Base-by-base conservation (phyloP, 1,140 invertebrate species). In the Zaprionus taronus region DNA sequence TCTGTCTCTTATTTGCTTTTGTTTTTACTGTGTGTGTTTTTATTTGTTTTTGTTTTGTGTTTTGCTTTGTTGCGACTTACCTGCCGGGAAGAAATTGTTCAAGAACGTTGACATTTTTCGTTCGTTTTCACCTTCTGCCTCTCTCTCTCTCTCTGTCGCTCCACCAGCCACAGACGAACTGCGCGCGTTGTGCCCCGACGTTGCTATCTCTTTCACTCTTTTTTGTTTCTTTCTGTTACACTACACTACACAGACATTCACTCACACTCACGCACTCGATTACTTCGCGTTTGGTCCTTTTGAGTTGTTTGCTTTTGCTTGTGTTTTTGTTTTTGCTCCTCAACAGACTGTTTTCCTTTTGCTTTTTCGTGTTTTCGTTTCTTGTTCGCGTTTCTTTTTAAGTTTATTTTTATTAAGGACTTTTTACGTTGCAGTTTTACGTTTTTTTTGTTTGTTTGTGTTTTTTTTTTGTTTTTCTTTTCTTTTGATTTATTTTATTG, bases 31-130 rank as follows among this genome's bases (percentile, higher is more conserved):
- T 67, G 34, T 77, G 53, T 82, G 53, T 65, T 56, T 56, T 49
- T 34, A 34, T 72, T 62, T 77, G 58, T 55, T 67, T 79, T 68
- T 53, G 28, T 61, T 77, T 80, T 58, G 49, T 69, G 38, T 57
- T 77, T 77, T 66, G 63, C 24, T 62, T 77, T 72, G 36, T 47
- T 28, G n/a, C 47, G 5, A 82, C 91, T 92, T 83, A 92, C 91
- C 91, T 92, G 91, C 91, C 77, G 91, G 91, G 72, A 92, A 92
- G 73, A 92, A 92, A 87, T 92, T 92, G 82, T 92, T 92, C 75
- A 92, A 92, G 81, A 92, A 92, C 81, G 91, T 92, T 91, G 91
- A 92, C 91, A 92, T 92, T 87, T 92, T 91, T 89, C 71, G 71
- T 61, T 74, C 47, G 9, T 68, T 72, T 71, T 70, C 72, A 64